These are phyloP conservation scores for Myrmophylax atrothorax DNA, from an alignment of 2,113 vertebrate genomes.

Conservation along the genomic window DNA sequence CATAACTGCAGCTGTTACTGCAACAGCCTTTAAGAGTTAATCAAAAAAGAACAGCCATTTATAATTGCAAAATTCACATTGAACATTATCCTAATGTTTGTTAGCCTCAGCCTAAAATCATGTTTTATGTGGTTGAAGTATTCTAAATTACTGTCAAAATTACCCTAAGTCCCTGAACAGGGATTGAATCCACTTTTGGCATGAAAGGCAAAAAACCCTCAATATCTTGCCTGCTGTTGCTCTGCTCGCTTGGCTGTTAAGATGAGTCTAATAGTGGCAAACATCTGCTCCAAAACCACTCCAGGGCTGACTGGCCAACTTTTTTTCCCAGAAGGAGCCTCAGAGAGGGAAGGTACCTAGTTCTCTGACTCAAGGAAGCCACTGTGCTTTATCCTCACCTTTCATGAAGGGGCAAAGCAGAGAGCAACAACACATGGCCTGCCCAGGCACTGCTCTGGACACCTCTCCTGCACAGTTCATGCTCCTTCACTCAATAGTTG, in stretches of 20 bases:
- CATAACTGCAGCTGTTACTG: neutral
- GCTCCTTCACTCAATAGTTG: neutral
- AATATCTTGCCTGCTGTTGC: neutral
- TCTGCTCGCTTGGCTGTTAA: neutral
- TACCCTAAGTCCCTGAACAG: neutral
- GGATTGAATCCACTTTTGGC: neutral
- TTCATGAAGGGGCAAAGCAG: neutral
- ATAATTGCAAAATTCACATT: neutral
- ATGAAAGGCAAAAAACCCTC: neutral
- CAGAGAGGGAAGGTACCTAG: neutral
- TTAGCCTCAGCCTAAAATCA: neutral
- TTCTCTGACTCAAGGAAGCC: neutral
- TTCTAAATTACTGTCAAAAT: neutral
- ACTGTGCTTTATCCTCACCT: neutral
- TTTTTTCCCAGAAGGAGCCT: neutral
- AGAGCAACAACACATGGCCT: neutral
- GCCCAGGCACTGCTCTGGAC: neutral
- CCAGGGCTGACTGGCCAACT: neutral
- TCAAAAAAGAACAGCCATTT: neutral
- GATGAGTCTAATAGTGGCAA: neutral
- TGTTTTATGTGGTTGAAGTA: neutral
- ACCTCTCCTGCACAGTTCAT: fast-evolving
- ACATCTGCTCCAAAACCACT: neutral
- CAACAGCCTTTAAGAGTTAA: neutral
- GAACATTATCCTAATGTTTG: neutral